A percentile compares a stretch with the other conserved stretches of the same genome.
These are phyloP conservation scores for Epiblema foenella DNA, from an alignment of 2,888 invertebrate genomes.

Conservation along the genomic window DNA sequence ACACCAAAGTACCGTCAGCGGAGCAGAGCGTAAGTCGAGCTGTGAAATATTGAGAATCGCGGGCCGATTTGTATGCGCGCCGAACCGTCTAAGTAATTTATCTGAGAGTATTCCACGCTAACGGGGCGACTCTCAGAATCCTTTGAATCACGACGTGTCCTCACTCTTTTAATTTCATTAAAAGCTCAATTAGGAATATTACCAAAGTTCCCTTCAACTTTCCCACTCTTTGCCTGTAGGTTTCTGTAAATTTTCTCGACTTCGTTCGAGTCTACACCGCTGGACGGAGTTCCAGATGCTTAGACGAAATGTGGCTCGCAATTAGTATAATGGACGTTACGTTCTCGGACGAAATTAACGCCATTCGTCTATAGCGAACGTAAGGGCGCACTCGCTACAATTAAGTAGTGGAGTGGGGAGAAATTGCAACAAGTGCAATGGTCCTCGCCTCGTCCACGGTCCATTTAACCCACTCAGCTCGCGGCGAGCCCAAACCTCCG, in stretches of 20 bases:
- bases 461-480: slow-evolving; percentile 78
- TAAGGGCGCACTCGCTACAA: slow-evolving; percentile 75
- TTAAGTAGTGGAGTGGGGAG: slow-evolving; percentile 75
- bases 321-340: slow-evolving; percentile 83
- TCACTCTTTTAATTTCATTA: slow-evolving; percentile 82
- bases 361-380: slow-evolving; percentile 74
- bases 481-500: slow-evolving; percentile 60
- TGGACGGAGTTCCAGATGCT: slow-evolving; percentile 77
- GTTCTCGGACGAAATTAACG: slow-evolving; percentile 75
- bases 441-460: slow-evolving; percentile 71
- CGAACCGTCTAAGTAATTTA: slow-evolving; percentile 78
- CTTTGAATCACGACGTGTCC: slow-evolving; percentile 74
- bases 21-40: slow-evolving; percentile 65
- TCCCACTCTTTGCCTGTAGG: slow-evolving; percentile 76
- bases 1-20: slow-evolving; percentile 15
- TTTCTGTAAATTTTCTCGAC: slow-evolving; percentile 74
- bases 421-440: slow-evolving; percentile 82
- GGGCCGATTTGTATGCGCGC: slow-evolving; percentile 78
- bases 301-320: slow-evolving; percentile 81
- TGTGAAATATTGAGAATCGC: slow-evolving; percentile 77
- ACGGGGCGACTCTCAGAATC: slow-evolving; percentile 63
- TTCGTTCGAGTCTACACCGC: slow-evolving; percentile 73
- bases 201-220: slow-evolving; percentile 76
- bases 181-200: slow-evolving; percentile 84
- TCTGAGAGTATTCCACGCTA: slow-evolving; percentile 77